A percentile compares a stretch with the other conserved stretches of the same genome.
phyloP scores from a whole-genome alignment of 2,113 vertebrate genomes.

The Rhea pennata region DNA sequence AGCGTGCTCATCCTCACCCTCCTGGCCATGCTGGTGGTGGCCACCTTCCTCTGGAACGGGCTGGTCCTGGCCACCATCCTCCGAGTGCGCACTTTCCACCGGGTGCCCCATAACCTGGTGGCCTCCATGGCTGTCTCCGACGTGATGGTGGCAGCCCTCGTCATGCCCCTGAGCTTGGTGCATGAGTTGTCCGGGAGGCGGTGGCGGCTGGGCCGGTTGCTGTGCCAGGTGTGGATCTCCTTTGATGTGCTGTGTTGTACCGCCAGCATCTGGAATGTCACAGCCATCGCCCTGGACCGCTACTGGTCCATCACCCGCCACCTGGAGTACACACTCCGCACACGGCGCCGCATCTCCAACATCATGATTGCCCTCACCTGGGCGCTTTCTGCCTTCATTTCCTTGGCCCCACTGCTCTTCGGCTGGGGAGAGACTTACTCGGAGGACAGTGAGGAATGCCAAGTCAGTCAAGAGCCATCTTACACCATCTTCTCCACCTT shows the following conservation, averaged over 20 bases:
- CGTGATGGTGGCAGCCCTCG: slow-evolving; percentile 92
- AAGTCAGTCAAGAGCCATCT: slow-evolving; percentile 92
- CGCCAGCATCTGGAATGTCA: slow-evolving; percentile 98
- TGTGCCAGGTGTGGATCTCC: slow-evolving; percentile 95
- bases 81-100: slow-evolving; percentile 91
- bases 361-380: slow-evolving; percentile 93
- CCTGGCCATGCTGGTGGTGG: slow-evolving; percentile 87
- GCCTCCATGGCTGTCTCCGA: slow-evolving; percentile 95
- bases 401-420: slow-evolving; percentile 90
- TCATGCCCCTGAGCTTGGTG: slow-evolving; percentile 95
- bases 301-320: slow-evolving; percentile 98
- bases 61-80: slow-evolving; percentile 93
- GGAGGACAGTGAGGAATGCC: slow-evolving; percentile 84
- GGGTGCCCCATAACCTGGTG: slow-evolving; percentile 95
- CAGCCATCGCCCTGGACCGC: slow-evolving; percentile 93
- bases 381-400: slow-evolving; percentile 90
- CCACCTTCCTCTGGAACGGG: slow-evolving; percentile 94
- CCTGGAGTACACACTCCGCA: slow-evolving; percentile 90
- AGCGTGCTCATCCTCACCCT: slow-evolving; percentile 87
- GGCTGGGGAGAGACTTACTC: slow-evolving; percentile 96
- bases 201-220: slow-evolving; percentile 88
- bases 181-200: slow-evolving; percentile 87
- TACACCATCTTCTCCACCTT: slow-evolving; percentile 97
- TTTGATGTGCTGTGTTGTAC: slow-evolving; percentile 97
- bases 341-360: slow-evolving; percentile 89